Evolutionary conservation across 1,140 invertebrate genomes (phyloP), one percentile per base, ranked within the genome.

Genomic region (Homarus americanus): DNA sequence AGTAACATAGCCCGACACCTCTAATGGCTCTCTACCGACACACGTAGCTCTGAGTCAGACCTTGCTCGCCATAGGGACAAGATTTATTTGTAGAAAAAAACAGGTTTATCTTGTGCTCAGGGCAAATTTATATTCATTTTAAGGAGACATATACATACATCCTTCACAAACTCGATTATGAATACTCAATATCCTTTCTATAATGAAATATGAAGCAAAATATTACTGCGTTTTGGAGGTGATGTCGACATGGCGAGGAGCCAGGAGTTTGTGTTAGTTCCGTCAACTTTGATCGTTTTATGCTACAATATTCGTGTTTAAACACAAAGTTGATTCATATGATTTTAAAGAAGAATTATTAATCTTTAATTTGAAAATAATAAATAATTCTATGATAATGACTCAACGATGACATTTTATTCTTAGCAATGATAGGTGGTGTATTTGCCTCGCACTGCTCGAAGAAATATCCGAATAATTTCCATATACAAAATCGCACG

Each of bases 261-360:
- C 88, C 88, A 90, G 80, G 49, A 90, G 88, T 76, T 80, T 90
- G 88, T 90, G 88, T 90, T 90, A 90, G 88, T 90, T 73, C 28
- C 49, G 32, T 83, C n/a, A 2, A 63, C 49, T 83, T 90, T 76
- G 49, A 80, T 80, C 36, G 28, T 34, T 76, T 63, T 32, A 32
- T 90, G 17, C 44, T 58, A 53, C 24, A 66, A 12, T 58, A 32
- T 41, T 15, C 34, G 32, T 40, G 20, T 10, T n/a, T 58, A 32
- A 32, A 73, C 9, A 24, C 17, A 20, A 24, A 36, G 1, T 41
- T 44, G 20, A 34, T 32, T 53, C 0, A 63, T 75, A 0, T 41
- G 2, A 7, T 38, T 1, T 58, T 9, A 84, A 84, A 82, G 88
- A 78, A 63, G 36, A 90, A 76, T 90, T 90, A 90, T 83, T 84